A percentile compares a stretch with the other conserved stretches of the same genome.
phyloP scores from a whole-genome alignment of 2,113 vertebrate genomes.

The Fukomys damarensis region DNA sequence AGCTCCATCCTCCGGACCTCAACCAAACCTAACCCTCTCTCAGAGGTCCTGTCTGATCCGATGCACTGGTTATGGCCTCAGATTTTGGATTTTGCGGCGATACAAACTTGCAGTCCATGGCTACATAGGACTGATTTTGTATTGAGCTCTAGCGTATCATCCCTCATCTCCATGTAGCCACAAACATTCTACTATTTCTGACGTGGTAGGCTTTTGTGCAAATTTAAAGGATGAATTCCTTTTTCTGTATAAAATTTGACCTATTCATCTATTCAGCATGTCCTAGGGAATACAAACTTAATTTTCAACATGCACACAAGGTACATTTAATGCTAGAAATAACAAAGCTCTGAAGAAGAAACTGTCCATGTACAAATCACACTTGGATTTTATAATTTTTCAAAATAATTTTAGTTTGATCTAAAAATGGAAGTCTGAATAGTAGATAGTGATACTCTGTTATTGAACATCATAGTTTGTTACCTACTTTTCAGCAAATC shows the following conservation, averaged over 20 bases:
- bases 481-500: background rate
- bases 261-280: background rate
- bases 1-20: background rate
- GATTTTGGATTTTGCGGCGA: background rate
- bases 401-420: background rate
- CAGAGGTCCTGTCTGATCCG: background rate
- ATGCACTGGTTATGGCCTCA: background rate
- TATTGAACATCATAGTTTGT: background rate
- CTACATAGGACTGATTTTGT: background rate
- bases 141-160: background rate
- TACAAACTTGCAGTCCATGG: background rate
- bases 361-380: background rate
- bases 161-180: background rate
- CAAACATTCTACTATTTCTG: background rate
- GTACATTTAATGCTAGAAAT: background rate
- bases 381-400: background rate
- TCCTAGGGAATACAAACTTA: background rate
- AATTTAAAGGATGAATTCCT: background rate
- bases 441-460: background rate
- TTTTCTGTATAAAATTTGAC: background rate
- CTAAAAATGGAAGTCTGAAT: background rate
- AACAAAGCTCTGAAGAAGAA: slow-evolving; percentile 12
- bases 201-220: background rate
- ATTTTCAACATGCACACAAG: background rate
- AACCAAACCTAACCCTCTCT: background rate